Evolutionary conservation across 2,888 invertebrate genomes (phyloP).

Genomic region (Brenthis ino): DNA sequence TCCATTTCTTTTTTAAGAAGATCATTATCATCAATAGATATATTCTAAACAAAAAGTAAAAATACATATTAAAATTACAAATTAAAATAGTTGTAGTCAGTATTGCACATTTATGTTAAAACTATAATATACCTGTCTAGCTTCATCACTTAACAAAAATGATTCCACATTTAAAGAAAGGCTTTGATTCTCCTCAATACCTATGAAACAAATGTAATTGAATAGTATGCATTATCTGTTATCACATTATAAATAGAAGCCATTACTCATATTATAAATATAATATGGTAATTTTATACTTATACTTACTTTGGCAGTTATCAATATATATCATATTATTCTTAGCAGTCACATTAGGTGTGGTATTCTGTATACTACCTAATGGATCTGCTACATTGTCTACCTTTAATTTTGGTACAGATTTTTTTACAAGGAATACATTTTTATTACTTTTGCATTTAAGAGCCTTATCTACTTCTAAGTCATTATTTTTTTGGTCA

Average conservation of each 20-base stretch:
- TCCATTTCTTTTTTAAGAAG: slow-evolving; percentile 35
- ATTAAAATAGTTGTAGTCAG: too few relatives aligned
- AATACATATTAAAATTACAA: background rate
- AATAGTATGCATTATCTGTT: background rate
- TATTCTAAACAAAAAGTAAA: slow-evolving; percentile 43
- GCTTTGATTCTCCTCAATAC: slow-evolving; percentile 43
- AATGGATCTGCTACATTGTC: slow-evolving; percentile 13
- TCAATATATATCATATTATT: slow-evolving; percentile 25
- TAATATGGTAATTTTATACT: slow-evolving; percentile 1
- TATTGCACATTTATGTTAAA: slow-evolving; percentile 2
- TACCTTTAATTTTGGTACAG: slow-evolving; percentile 20
- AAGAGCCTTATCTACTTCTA: slow-evolving; percentile 30
- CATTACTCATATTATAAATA: too few relatives aligned
- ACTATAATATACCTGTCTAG: slow-evolving; percentile 48
- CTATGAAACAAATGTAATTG: slow-evolving; percentile 46
- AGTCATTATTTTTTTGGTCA: slow-evolving; percentile 32
- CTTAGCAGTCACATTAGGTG: slow-evolving; percentile 24
- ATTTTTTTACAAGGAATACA: slow-evolving; percentile 8
- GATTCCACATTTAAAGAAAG: slow-evolving; percentile 60
- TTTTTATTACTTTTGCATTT: slow-evolving; percentile 29
- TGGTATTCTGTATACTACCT: slow-evolving; percentile 19
- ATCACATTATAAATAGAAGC: background rate
- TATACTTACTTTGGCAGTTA: slow-evolving; percentile 25
- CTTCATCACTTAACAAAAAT: slow-evolving; percentile 53
- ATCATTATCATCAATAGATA: slow-evolving; percentile 39